These are phyloP conservation scores for human DNA, from an alignment of 2,113 vertebrate species.

Conservation along the genomic window DNA sequence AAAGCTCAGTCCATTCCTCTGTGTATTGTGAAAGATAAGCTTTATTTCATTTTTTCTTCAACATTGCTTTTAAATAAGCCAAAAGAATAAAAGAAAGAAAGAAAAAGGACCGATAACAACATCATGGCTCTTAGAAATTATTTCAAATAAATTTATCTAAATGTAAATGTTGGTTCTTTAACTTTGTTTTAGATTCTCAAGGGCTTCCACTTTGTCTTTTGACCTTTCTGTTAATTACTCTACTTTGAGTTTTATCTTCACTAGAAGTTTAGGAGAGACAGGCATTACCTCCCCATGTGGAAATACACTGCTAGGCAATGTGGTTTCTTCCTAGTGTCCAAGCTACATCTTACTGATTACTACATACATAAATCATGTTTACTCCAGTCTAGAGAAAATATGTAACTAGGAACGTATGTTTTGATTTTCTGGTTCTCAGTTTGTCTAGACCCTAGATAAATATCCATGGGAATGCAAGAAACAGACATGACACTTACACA, in stretches of 20 bases:
- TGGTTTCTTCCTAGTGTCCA: not conserved
- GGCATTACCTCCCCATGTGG: not conserved
- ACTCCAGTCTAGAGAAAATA: constrained; percentile 28
- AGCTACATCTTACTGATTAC: not conserved
- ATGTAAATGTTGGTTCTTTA: constrained; percentile 27
- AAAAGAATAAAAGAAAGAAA: not conserved
- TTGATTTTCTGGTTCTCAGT: constrained; percentile 31
- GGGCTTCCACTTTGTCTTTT: constrained; percentile 15
- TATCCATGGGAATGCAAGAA: not conserved
- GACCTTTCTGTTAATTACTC: not conserved
- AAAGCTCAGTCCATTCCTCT: not conserved
- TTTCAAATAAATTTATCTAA: constrained; percentile 47
- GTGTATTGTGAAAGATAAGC: constrained; percentile 9
- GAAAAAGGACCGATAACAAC: not conserved
- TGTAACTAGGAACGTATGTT: not conserved
- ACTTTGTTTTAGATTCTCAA: constrained; percentile 35
- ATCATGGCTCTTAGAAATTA: not conserved
- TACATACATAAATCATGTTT: not conserved
- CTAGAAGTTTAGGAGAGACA: not conserved
- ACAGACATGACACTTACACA: constrained; percentile 4
- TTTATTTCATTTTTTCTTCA: constrained; percentile 14
- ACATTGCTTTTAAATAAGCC: not conserved
- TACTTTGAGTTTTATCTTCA: not conserved
- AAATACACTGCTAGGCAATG: not conserved
- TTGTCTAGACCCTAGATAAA: constrained; percentile 37